Conservation (phyloP, 1,140 invertebrate species). For the Musca domestica region DNA sequence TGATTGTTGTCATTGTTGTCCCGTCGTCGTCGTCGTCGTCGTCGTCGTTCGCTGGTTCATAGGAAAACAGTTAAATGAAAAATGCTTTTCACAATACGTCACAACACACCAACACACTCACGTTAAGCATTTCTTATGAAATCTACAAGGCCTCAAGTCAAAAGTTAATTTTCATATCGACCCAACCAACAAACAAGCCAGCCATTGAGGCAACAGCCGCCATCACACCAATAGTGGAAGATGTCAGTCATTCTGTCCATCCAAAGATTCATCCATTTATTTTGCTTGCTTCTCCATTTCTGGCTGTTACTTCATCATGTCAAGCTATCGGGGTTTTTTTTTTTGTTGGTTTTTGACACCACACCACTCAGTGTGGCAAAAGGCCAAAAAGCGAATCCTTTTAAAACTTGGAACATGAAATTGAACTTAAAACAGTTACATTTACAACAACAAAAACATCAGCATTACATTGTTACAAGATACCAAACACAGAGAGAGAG, state of each 20-base stretch:
- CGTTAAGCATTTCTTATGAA: not conserved
- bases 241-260: not conserved
- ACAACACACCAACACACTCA: not conserved
- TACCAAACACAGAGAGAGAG: too few relatives aligned
- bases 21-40: not conserved
- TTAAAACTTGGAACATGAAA: too few relatives aligned
- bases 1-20: not conserved
- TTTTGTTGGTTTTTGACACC: not conserved
- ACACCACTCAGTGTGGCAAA: not conserved
- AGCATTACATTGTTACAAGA: too few relatives aligned
- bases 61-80: slow-evolving; percentile 14
- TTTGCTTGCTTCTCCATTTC: not conserved
- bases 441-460: too few relatives aligned
- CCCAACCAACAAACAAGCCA: slow-evolving; percentile 9
- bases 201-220: slow-evolving; percentile 5
- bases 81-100: not conserved
- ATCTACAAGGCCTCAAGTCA: slow-evolving; percentile 1
- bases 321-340: not conserved
- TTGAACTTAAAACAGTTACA: too few relatives aligned
- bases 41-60: not conserved
- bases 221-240: not conserved
- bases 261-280: not conserved
- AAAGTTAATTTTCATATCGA: slow-evolving; percentile 13
- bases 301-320: not conserved
- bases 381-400: too few relatives aligned